phyloP scores from a whole-genome alignment of 2,888 invertebrate species.

The Drosophila anceps region DNA sequence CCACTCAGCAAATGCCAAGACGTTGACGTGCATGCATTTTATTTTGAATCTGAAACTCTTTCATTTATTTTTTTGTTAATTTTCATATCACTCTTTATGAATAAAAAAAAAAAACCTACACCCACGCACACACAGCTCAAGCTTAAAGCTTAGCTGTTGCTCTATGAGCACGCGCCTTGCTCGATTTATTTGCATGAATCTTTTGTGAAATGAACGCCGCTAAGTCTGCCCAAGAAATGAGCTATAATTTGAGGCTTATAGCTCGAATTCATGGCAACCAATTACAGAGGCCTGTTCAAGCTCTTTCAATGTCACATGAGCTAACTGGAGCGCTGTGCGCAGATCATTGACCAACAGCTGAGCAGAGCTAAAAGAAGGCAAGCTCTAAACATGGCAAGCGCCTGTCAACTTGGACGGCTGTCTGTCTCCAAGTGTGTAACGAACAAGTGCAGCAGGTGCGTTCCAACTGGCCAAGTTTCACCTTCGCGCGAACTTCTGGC shows the following conservation, averaged over 20 bases:
- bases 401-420: slow-evolving; percentile 33
- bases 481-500: slow-evolving; percentile 65
- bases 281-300: slow-evolving; percentile 15
- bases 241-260: slow-evolving; percentile 34
- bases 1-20: slow-evolving; percentile 64
- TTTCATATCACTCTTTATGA: slow-evolving; percentile 5
- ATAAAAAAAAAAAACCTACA: slow-evolving; percentile 9
- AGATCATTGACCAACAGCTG: slow-evolving; percentile 31
- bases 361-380: slow-evolving; percentile 23
- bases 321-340: slow-evolving; percentile 18
- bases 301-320: slow-evolving; percentile 25
- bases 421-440: slow-evolving; percentile 15
- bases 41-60: slow-evolving; percentile 19
- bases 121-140: slow-evolving; percentile 38
- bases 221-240: slow-evolving; percentile 32
- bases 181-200: slow-evolving; percentile 9
- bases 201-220: slow-evolving; percentile 21
- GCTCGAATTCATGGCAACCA: slow-evolving; percentile 16
- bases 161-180: slow-evolving; percentile 36
- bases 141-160: slow-evolving; percentile 24
- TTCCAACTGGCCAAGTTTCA: slow-evolving; percentile 67
- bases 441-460: slow-evolving; percentile 29
- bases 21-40: slow-evolving; percentile 47
- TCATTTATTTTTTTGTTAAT: slow-evolving; percentile 20
- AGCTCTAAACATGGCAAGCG: slow-evolving; percentile 14